Evolutionary conservation across 1,140 invertebrate species (phyloP).

Genomic region (Phymorhynchus buccinoides): DNA sequence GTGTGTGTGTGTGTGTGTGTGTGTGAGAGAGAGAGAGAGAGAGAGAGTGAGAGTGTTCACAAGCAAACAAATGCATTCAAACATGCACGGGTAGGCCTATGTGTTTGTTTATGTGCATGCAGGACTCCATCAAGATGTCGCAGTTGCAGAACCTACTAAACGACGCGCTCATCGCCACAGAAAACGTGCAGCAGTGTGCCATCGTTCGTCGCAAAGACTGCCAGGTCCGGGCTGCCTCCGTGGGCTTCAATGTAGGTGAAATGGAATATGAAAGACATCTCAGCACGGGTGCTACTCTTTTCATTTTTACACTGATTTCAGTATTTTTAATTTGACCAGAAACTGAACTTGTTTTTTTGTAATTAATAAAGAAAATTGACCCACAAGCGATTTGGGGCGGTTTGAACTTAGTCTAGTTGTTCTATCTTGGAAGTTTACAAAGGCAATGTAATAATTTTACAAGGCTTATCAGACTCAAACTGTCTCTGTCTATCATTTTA

Average conservation of each 20-base stretch:
- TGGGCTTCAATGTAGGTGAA: constrained; percentile 67
- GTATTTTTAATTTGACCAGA: no score
- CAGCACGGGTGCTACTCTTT: background rate
- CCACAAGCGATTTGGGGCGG: no score
- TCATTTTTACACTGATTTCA: background rate
- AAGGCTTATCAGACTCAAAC: no score
- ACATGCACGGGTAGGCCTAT: background rate
- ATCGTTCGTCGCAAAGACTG: constrained; percentile 68
- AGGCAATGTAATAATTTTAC: no score
- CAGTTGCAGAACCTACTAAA: constrained; percentile 72
- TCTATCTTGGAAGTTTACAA: no score
- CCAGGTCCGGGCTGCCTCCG: constrained; percentile 63
- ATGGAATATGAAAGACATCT: no score
- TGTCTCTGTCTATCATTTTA: no score
- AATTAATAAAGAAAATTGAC: no score
- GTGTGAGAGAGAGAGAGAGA: no score
- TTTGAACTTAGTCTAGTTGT: background rate
- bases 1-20: background rate
- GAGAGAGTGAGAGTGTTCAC: constrained; percentile 31
- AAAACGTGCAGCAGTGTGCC: constrained; percentile 72
- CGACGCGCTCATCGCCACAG: constrained; percentile 71
- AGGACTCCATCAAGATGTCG: constrained; percentile 72
- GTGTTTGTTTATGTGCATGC: constrained; percentile 39
- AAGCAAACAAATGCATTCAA: background rate
- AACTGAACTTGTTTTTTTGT: no score